Conservation (phyloP, 2,113 vertebrate species). For the Psilopogon haemacephalus region DNA sequence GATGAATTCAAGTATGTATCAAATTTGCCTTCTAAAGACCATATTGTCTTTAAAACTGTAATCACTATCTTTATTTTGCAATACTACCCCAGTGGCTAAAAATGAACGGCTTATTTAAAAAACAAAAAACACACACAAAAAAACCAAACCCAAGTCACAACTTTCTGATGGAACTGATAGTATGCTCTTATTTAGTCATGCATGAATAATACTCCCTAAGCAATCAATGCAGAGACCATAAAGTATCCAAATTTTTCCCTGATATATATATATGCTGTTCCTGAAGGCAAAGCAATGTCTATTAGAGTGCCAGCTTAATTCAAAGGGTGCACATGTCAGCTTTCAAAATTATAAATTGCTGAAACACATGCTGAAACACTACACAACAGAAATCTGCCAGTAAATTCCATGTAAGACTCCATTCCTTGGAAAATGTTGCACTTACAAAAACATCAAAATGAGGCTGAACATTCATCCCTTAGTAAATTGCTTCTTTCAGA, state of each 20-base stretch:
- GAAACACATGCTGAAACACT: conserved; percentile 46
- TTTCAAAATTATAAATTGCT: conserved; percentile 59
- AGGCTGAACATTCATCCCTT: not conserved
- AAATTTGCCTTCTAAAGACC: not conserved
- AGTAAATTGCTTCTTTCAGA: conserved; percentile 49
- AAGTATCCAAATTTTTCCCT: not conserved
- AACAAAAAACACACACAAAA: too few relatives aligned
- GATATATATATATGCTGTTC: conserved; percentile 21
- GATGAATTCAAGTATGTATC: not conserved
- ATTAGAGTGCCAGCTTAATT: conserved; percentile 47
- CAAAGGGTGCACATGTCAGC: not conserved
- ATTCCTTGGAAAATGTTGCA: conserved; percentile 49
- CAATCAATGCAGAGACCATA: not conserved
- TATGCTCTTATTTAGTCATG: not conserved
- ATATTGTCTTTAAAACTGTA: not conserved
- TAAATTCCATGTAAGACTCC: not conserved
- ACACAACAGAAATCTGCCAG: conserved; percentile 22
- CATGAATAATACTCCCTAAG: not conserved
- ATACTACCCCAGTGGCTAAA: not conserved
- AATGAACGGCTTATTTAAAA: not conserved
- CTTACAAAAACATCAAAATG: conserved; percentile 28
- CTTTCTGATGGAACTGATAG: conserved; percentile 10
- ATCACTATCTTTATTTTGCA: not conserved
- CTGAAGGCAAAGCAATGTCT: conserved; percentile 17
- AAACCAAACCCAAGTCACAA: not conserved